Conservation (phyloP, 1,140 invertebrate species). For the Eciton burchellii region DNA sequence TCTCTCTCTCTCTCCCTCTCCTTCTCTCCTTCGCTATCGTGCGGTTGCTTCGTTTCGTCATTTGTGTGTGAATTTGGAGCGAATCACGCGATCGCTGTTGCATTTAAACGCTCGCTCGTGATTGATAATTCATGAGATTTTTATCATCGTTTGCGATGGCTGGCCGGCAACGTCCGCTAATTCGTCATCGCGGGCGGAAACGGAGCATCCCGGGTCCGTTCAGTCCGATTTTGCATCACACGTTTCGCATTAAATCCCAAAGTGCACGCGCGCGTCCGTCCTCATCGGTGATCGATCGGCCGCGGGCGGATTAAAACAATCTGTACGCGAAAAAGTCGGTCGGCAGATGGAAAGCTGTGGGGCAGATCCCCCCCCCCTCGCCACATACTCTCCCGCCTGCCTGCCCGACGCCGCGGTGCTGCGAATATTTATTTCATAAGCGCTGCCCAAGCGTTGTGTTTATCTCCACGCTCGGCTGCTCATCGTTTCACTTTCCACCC, state of each 20-base stretch:
- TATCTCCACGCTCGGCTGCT: slow-evolving; percentile 11
- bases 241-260: not conserved
- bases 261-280: not conserved
- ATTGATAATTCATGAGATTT: slow-evolving; percentile 27
- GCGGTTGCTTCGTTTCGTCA: not conserved
- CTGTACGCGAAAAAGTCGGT: not conserved
- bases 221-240: not conserved
- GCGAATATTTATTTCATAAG: slow-evolving; percentile 12
- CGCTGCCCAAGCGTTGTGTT: not conserved
- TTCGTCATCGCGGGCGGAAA: not conserved
- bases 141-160: not conserved
- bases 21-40: not conserved
- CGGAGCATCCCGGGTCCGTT: not conserved
- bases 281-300: not conserved
- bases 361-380: not conserved
- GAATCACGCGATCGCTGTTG: not conserved
- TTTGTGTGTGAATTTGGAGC: slow-evolving; percentile 7
- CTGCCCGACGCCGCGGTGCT: too few species aligned
- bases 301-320: slow-evolving; percentile 18
- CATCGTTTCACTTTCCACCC: not conserved
- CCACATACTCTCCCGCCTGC: too few species aligned
- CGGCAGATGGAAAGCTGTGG: not conserved
- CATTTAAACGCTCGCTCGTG: not conserved
- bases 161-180: not conserved
- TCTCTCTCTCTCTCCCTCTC: not conserved